Base-by-base conservation (phyloP, 2,888 invertebrate genomes). In the Pocota personata region DNA sequence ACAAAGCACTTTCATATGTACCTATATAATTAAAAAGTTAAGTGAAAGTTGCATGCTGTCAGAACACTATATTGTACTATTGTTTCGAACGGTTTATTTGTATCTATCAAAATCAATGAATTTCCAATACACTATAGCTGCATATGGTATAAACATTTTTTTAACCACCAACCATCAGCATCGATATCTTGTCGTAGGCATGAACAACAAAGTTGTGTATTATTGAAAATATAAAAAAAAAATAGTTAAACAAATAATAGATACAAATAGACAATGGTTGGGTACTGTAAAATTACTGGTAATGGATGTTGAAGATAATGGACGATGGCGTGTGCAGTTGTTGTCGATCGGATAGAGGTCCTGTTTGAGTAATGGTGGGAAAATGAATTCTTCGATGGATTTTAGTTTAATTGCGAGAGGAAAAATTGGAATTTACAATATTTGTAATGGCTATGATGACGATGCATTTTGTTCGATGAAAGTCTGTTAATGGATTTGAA, bases 21-120 rank as follows among this genome's bases (percentile, higher is more conserved):
- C 19, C 6, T 50, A 43, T 19, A 37, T 30, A 91, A 91, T 91
- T 91, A 91, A 91, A n/a, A 91, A 91, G 90, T 91, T 91, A 91
- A 89, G 88, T 88, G 88, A 89, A 89, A 89, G 88, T 90, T 87
- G 88, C 87, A 88, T 88, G 87, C 67, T 79, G 62, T 73, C 57
- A 48, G 32, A n/a, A n/a, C n/a, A n/a, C n/a, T n/a, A 24, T 4
- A 24, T 4, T 40, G 32, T 58, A 62, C 71, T 69, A 58, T 69
- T 82, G 58, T 72, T 48, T 40, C 14, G 35, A 43, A 71, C 48
- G 46, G 32, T 75, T 43, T 43, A 77, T 71, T 82, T 78, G 73
- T 77, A 62, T 82, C 87, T 82, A 62, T 73, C 43, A 64, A 73
- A 87, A 87, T 69, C 82, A 73, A 73, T 87, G 87, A 72, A 82